Base-by-base conservation (phyloP, 2,797 vertebrate genomes). In the Setipinna tenuifilis region DNA sequence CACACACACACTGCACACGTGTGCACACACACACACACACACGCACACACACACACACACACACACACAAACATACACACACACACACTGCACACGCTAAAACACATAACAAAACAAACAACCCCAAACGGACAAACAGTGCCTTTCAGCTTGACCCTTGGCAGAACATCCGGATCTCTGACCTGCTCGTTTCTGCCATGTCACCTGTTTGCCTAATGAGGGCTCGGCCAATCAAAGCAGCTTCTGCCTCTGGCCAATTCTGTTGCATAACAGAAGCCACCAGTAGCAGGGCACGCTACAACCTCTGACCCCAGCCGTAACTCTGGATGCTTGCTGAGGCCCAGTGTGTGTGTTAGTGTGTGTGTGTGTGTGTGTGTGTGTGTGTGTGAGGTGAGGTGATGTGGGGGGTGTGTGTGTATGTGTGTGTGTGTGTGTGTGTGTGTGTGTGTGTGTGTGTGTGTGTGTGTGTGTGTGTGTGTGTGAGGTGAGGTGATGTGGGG, bases 371-470 rank as follows among this genome's bases (percentile, higher is more conserved):
- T 1, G 31, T 9, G 23, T 83, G 23, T 83, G 19, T 59, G 11
- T 59, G 57, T 61, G 57, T 84, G 83, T 83, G n/a, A n/a, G n/a
- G n/a, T n/a, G n/a, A n/a, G n/a, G n/a, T n/a, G 82, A 5, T 19
- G 17, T 44, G 28, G 59, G 44, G 19, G n/a, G 71, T 59, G 68
- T 58, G 17, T 48, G 62, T 82, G 41, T 81, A 61, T 84, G 81
- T 82, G 80, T 75, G 62, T 83, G 83, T 81, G 62, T 82, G 83
- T 71, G 81, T 78, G 35, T 85, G 54, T 80, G 83, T 82, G 23
- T 85, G 83, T 84, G 83, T 84, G 83, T 81, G 68, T 81, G 83
- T 81, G 54, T 82, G 57, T 62, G 57, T 85, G 75, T 82, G 84
- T 82, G 75, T 65, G 84, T 84, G 50, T 54, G 50, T 14, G 14